Conservation (phyloP, 2,797 vertebrate genomes). For the Merluccius polli region DNA sequence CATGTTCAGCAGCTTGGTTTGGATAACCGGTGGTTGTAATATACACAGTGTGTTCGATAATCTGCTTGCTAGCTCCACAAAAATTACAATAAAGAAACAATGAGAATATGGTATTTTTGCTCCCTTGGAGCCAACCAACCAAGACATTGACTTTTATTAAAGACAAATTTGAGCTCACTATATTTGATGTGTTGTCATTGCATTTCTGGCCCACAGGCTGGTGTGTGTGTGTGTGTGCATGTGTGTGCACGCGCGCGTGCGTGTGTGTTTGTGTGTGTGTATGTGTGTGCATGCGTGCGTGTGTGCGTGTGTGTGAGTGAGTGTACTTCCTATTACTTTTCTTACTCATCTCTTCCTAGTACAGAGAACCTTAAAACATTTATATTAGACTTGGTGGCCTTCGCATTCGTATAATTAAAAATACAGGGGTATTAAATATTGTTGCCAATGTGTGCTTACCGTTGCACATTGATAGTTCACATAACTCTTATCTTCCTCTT, state of each 20-base stretch:
- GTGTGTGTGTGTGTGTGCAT: not conserved
- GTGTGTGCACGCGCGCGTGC: not conserved
- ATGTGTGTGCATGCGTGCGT: not conserved
- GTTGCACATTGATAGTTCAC: not conserved
- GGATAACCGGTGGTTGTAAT: not conserved
- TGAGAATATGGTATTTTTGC: not conserved
- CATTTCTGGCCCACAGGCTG: not conserved
- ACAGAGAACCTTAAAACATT: not conserved
- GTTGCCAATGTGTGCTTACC: not conserved
- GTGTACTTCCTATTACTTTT: not conserved
- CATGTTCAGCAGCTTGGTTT: not conserved
- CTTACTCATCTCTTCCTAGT: not conserved
- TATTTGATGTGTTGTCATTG: conserved; percentile 1
- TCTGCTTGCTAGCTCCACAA: not conserved
- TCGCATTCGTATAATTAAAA: not conserved
- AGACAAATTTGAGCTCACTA: conserved; percentile 4
- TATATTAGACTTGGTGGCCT: not conserved
- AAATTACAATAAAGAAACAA: not conserved
- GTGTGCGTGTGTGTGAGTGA: not conserved
- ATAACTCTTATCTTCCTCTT: not conserved
- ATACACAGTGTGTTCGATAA: not conserved
- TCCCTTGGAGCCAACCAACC: not conserved
- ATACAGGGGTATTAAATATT: not conserved
- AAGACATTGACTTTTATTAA: conserved; percentile 8
- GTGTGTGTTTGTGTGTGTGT: not conserved